Conservation (phyloP, 2,888 invertebrate species). For the Drosophila maculinotata region DNA sequence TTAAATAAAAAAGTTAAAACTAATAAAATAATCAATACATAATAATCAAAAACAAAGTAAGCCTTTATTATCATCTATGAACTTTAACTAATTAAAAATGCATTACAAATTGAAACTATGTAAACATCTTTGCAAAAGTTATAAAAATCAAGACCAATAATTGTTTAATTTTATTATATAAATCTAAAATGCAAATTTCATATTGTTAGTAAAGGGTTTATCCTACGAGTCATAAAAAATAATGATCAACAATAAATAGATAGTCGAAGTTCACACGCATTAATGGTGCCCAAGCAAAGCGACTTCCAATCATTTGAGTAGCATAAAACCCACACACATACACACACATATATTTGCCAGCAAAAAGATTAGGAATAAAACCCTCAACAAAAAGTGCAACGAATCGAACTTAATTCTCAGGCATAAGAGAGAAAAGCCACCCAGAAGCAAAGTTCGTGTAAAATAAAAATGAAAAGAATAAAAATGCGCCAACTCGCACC, state of each 20-base stretch:
- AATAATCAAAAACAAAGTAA: background rate
- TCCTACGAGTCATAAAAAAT: too few relatives aligned
- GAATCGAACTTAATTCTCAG: slow-evolving; percentile 29
- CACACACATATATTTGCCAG: background rate
- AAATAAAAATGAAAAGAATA: slow-evolving; percentile 33
- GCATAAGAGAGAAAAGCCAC: slow-evolving; percentile 55
- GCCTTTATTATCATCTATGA: too few relatives aligned
- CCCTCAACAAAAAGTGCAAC: slow-evolving; percentile 38
- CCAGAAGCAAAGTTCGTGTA: slow-evolving; percentile 56
- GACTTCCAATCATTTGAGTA: slow-evolving; percentile 3
- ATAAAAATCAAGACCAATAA: background rate
- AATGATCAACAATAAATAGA: background rate
- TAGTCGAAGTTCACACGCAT: slow-evolving; percentile 1
- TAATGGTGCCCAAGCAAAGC: background rate
- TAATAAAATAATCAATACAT: too few relatives aligned
- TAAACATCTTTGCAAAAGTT: too few relatives aligned
- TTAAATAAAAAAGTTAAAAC: too few relatives aligned
- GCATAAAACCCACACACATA: slow-evolving; percentile 8
- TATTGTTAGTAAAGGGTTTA: too few relatives aligned
- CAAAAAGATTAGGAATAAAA: background rate
- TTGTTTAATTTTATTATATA: background rate
- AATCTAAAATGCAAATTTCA: background rate
- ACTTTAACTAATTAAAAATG: too few relatives aligned
- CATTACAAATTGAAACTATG: too few relatives aligned
- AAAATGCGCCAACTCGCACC: slow-evolving; percentile 38